Conservation (phyloP, 1,140 invertebrate species). For the Thalassaphorura encarpata region DNA sequence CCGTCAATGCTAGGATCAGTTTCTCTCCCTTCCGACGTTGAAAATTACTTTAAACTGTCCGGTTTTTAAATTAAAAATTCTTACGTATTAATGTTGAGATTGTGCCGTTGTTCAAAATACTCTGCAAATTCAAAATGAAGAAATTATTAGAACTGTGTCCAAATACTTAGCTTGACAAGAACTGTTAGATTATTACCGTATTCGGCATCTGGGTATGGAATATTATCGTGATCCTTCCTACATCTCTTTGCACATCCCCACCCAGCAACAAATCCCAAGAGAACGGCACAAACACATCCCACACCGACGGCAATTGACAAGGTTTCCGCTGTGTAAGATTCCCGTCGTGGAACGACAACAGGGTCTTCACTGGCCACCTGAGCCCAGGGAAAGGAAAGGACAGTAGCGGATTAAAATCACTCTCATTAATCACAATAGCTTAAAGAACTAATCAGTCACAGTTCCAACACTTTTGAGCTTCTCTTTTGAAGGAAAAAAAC, state of each 20-base stretch:
- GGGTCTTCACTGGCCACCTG: constrained; percentile 25
- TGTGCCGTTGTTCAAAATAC: constrained; percentile 39
- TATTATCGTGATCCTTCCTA: constrained; percentile 39
- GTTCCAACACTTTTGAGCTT: too few species aligned
- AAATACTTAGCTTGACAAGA: too few species aligned
- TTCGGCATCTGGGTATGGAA: constrained; percentile 39
- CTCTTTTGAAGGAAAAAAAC: too few species aligned
- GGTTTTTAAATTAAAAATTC: constrained; percentile 5
- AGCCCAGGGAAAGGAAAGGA: neutral
- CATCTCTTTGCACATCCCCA: constrained; percentile 41
- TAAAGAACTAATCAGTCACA: too few species aligned
- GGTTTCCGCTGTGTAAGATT: constrained; percentile 41
- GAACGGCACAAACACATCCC: constrained; percentile 41
- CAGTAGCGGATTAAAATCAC: neutral
- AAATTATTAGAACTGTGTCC: too few species aligned
- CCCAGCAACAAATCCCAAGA: constrained; percentile 43
- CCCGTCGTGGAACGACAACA: constrained; percentile 21
- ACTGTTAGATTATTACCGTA: too few species aligned
- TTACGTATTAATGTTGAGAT: constrained; percentile 33
- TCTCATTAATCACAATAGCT: neutral
- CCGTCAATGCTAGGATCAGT: too few species aligned
- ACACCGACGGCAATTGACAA: constrained; percentile 44
- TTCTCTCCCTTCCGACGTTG: too few species aligned
- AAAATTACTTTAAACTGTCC: neutral
- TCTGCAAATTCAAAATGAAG: too few species aligned